phyloP scores from a whole-genome alignment of 1,140 invertebrate genomes.

The Ephestia elutella region DNA sequence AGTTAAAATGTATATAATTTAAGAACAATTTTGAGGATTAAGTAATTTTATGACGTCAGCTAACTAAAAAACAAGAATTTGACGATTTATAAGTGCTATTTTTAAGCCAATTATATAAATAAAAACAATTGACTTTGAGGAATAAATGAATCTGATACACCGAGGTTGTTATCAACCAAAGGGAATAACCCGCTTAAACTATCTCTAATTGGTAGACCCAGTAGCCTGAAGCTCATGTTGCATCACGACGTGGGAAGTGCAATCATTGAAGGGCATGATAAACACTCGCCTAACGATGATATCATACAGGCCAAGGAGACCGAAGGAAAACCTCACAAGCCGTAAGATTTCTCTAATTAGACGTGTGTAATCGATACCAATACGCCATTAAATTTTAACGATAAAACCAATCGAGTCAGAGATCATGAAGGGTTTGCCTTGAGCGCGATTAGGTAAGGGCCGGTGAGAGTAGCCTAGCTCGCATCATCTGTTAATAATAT shows the following conservation, averaged over 20 bases:
- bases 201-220: not conserved
- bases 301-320: conserved; percentile 60
- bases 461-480: conserved; percentile 11
- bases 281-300: conserved; percentile 48
- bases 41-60: no score
- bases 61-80: no score
- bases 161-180: not conserved
- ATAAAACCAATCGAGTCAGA: not conserved
- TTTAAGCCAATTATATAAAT: no score
- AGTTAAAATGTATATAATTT: no score
- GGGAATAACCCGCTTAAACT: not conserved
- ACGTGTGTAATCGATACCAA: conserved; percentile 8
- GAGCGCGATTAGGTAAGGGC: conserved; percentile 24
- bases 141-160: no score
- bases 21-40: no score
- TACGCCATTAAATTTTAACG: conserved; percentile 2
- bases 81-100: no score
- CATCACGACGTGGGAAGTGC: conserved; percentile 37
- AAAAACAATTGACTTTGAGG: no score
- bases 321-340: conserved; percentile 31
- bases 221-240: conserved; percentile 18
- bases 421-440: conserved; percentile 18
- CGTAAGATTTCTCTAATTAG: conserved; percentile 9
- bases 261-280: conserved; percentile 42
- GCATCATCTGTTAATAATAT: conserved; percentile 22